Evolutionary conservation across 2,113 vertebrate species (phyloP), one percentile per base, ranked within the genome.

Genomic region (Catharus minimus): DNA sequence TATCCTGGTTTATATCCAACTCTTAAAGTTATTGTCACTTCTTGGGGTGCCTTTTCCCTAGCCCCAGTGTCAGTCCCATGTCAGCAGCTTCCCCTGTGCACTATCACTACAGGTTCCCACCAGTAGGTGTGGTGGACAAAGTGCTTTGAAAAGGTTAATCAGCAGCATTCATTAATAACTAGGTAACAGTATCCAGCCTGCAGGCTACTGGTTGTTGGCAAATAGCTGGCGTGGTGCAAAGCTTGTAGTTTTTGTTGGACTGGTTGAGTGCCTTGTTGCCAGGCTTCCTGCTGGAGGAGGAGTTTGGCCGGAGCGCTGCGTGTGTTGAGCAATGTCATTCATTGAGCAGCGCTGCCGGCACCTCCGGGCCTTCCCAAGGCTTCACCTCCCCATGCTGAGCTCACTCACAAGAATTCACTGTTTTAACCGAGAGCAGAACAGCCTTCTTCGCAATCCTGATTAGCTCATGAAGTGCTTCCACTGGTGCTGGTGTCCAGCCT

Each of bases 181-280:
- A 94, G 93, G 90, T 94, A 95, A 92, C 86, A 88, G 92, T 91
- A 91, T 86, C 93, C 93, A 94, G 87, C 88, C 94, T 74, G 61
- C 76, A 30, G 93, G 92, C 91, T 84, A 8, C 83, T 52, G 71
- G 24, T 9, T 89, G 78, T 90, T 96, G 92, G 86, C 94, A 88
- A 95, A 92, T 87, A 10, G 1, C 47, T 92, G 0, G 6, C 58
- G 10, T 67, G 68, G 88, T 83, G 93, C 82, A 93, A 91, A 92
- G 80, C 82, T 79, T 73, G 94, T 73, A 67, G 90, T 55, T 93
- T 96, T 95, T 93, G 92, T 82, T 96, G 50, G 26, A 79, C 84
- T 90, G 90, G 80, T 81, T 92, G 60, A 74, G 84, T 77, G 64
- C 78, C 84, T 93, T 50, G 72, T 90, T 96, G 89, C 79, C 75